Conservation (phyloP, 2,797 vertebrate species). For the Fundulus diaphanus region DNA sequence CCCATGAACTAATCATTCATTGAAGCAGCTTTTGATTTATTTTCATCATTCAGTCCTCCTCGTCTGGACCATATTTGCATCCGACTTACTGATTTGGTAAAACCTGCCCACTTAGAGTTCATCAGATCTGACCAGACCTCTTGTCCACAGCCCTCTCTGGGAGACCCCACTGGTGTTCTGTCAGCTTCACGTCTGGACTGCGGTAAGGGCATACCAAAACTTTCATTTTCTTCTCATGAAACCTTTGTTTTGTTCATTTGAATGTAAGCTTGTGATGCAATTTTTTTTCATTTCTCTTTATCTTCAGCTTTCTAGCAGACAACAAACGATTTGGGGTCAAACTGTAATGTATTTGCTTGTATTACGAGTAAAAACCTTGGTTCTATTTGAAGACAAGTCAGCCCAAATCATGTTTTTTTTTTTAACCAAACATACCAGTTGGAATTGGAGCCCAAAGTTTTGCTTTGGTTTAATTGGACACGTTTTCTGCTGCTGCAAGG, state of each 20-base stretch:
- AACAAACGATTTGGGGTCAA: background rate
- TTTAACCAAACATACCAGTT: background rate
- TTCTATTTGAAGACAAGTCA: too few species aligned
- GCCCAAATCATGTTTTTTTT: background rate
- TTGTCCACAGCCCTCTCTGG: too few species aligned
- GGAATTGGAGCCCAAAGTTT: background rate
- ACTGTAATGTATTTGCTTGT: background rate
- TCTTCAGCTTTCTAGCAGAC: background rate
- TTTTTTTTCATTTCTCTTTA: background rate
- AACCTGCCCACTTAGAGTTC: too few species aligned
- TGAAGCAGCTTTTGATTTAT: too few species aligned
- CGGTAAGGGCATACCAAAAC: background rate
- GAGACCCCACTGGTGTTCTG: too few species aligned
- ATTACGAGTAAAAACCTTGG: too few species aligned
- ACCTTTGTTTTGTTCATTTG: background rate
- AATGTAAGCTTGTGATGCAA: background rate
- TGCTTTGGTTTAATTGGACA: background rate
- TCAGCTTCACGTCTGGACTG: too few species aligned
- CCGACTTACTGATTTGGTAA: too few species aligned
- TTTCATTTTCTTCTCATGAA: background rate
- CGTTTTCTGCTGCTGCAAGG: background rate
- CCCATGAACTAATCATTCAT: too few species aligned
- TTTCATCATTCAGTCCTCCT: too few species aligned
- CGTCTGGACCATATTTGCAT: too few species aligned
- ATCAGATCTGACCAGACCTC: too few species aligned